Evolutionary conservation across 1,140 invertebrate species (phyloP), one percentile per base, ranked within the genome.

Genomic region (Linepithema humile): DNA sequence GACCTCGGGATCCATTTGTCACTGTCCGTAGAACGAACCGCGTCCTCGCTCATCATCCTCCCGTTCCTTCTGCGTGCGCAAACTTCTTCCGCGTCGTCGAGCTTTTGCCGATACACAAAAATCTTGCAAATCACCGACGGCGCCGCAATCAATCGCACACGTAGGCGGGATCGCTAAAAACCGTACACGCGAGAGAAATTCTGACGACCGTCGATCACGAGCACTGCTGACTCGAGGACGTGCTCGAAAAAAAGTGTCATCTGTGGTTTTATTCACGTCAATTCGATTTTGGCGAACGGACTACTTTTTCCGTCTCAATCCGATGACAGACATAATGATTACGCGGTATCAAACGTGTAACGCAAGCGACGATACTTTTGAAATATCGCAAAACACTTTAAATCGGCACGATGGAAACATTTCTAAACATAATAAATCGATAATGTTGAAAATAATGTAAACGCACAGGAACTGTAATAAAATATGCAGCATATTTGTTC

Each of bases 1-100:
- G 38, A 83, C 69, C 80, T 50, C 64, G 38, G 45, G 32, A 69
- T 86, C 87, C 87, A 89, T 89, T 89, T 89, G 80, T 89, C 88
- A 89, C 73, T 88, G 87, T 89, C 87, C 59, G 35, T 40, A 38
- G 45, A 82, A 77, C 57, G 69, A 87, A 55, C 75, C 48, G 64
- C n/a, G n/a, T n/a, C n/a, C n/a, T 38, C 35, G 55, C 53, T 40
- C 43, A 57, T 70, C 50, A 29, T 64, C 60, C 60, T 83, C 48
- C 59, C 59, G 62, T 12, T 48, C 29, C 62, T 59, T 57, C 53
- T 53, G 20, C 65, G 17, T 23, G 43, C 60, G 53, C 72, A 10
- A 53, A 62, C 82, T 55, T 82, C 73, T 82, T 77, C 78, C 65
- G 53, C 73, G 35, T 59, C 38, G 48, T 40, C 29, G 3, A 20